These are phyloP conservation scores for Terrapene triunguis DNA, from an alignment of 2,113 vertebrate genomes.

Conservation along the genomic window DNA sequence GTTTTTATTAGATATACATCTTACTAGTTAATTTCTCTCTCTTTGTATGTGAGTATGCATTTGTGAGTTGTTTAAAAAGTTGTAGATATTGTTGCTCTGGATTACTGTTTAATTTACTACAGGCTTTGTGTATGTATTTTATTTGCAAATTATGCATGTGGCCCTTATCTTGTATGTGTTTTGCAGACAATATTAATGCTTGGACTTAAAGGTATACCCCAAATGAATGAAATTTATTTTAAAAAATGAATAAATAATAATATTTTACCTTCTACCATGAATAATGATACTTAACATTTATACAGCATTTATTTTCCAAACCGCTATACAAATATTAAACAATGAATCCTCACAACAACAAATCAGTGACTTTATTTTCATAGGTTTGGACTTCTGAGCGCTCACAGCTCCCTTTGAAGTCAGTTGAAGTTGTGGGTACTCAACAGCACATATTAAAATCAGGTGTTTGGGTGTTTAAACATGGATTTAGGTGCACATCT, in stretches of 20 bases:
- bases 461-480: constrained; percentile 69
- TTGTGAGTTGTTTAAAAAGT: constrained; percentile 27
- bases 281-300: background rate
- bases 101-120: constrained; percentile 7
- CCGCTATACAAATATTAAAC: constrained; percentile 6
- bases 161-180: background rate
- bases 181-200: background rate
- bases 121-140: background rate
- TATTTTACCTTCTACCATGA: constrained; percentile 42
- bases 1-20: constrained; percentile 15
- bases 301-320: constrained; percentile 17
- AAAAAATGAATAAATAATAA: background rate
- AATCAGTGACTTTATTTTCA: constrained; percentile 66
- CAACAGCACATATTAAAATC: constrained; percentile 70
- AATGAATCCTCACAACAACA: constrained; percentile 1
- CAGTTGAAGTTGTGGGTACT: constrained; percentile 63
- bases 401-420: constrained; percentile 66
- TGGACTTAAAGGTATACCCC: background rate
- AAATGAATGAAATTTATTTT: background rate
- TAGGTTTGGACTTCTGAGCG: constrained; percentile 74
- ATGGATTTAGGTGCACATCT: constrained; percentile 40
- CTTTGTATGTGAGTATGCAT: background rate
- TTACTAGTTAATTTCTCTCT: constrained; percentile 30
- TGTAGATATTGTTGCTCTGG: background rate
- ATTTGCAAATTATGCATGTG: background rate